A percentile compares a stretch with the other conserved stretches of the same genome.
These are phyloP conservation scores for Agriopis aurantiaria DNA, from an alignment of 2,888 invertebrate genomes.

Conservation along the genomic window DNA sequence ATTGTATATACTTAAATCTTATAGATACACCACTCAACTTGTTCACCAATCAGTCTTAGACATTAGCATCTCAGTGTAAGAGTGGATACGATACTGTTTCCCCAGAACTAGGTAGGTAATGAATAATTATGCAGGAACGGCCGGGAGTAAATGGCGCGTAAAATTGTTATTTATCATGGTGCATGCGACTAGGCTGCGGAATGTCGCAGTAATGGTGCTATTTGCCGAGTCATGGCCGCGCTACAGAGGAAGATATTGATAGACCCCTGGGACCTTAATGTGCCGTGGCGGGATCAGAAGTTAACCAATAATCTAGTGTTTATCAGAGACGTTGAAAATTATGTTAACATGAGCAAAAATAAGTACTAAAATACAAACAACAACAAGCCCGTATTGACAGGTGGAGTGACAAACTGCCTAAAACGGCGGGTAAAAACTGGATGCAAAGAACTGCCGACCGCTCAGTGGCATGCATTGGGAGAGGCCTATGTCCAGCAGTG, in stretches of 20 bases:
- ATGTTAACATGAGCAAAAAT: too few relatives aligned
- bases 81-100: slow-evolving; percentile 8
- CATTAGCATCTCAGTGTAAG: background rate
- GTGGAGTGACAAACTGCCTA: too few relatives aligned
- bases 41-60: too few relatives aligned
- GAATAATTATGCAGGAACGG: slow-evolving; percentile 35
- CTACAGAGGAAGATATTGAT: slow-evolving; percentile 16
- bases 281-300: background rate
- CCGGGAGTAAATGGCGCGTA: slow-evolving; percentile 41
- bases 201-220: slow-evolving; percentile 42
- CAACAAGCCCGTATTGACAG: too few relatives aligned
- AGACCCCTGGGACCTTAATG: slow-evolving; percentile 7
- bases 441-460: too few relatives aligned
- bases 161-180: slow-evolving; percentile 47
- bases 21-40: too few relatives aligned
- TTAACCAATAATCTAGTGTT: background rate
- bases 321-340: too few relatives aligned
- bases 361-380: too few relatives aligned
- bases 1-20: too few relatives aligned
- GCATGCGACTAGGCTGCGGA: slow-evolving; percentile 42
- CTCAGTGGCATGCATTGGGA: too few relatives aligned
- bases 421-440: too few relatives aligned
- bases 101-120: slow-evolving; percentile 15
- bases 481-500: too few relatives aligned
- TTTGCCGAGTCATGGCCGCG: slow-evolving; percentile 32